A percentile compares a stretch with the other conserved stretches of the same genome.
Conservation (phyloP, 2,113 vertebrate genomes). For the Scomber scombrus region DNA sequence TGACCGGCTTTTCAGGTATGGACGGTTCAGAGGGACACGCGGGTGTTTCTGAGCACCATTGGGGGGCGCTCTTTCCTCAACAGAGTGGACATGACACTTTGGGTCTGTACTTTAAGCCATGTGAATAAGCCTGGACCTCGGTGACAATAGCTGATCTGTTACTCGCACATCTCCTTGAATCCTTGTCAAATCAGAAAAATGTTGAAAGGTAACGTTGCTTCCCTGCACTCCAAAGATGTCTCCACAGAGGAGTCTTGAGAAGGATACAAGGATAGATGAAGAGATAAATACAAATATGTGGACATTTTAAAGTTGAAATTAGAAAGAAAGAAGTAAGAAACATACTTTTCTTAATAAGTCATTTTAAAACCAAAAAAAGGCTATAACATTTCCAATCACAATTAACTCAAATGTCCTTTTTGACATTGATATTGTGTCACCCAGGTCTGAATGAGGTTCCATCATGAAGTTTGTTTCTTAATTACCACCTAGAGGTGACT, state of each 20-base stretch:
- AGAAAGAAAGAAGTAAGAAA: background rate
- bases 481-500: background rate
- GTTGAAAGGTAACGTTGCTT: background rate
- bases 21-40: slow-evolving; percentile 69
- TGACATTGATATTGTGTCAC: slow-evolving; percentile 42
- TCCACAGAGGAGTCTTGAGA: slow-evolving; percentile 9
- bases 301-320: background rate
- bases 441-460: slow-evolving; percentile 54
- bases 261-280: slow-evolving; percentile 21
- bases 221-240: background rate
- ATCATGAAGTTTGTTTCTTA: slow-evolving; percentile 13
- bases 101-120: slow-evolving; percentile 74
- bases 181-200: slow-evolving; percentile 24
- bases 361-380: too few relatives aligned
- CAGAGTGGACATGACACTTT: slow-evolving; percentile 75
- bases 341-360: background rate
- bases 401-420: background rate
- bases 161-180: slow-evolving; percentile 32
- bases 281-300: background rate
- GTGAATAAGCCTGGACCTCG: slow-evolving; percentile 54
- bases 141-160: slow-evolving; percentile 41
- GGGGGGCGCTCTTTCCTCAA: slow-evolving; percentile 77
- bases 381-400: background rate
- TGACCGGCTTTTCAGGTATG: slow-evolving; percentile 71
- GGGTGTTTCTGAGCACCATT: slow-evolving; percentile 70